Conservation (phyloP, 2,113 vertebrate species). For the Capreolus pygargus region DNA sequence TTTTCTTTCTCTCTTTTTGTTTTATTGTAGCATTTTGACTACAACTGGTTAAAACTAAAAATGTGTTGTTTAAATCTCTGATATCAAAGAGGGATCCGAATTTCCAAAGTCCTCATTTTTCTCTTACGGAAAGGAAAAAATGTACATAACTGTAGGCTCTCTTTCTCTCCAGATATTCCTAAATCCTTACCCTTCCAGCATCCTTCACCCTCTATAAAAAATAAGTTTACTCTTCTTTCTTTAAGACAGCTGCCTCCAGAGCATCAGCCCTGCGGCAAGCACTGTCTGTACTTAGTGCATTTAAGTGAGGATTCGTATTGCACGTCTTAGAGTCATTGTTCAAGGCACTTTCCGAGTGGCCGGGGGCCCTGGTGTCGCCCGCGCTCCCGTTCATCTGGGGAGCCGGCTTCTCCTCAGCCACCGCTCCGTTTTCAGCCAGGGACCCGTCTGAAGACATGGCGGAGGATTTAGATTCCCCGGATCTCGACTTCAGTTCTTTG, state of each 20-base stretch:
- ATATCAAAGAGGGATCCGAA: conserved; percentile 93
- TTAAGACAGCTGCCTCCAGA: conserved; percentile 90
- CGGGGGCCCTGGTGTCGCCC: conserved; percentile 86
- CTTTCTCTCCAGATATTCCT: conserved; percentile 92
- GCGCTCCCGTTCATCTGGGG: conserved; percentile 89
- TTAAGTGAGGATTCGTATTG: conserved; percentile 97
- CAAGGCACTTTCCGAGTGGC: conserved; percentile 98
- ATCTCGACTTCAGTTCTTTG: conserved; percentile 90
- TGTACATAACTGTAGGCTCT: conserved; percentile 94
- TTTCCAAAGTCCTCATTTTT: conserved; percentile 92
- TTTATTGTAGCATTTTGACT: conserved; percentile 90
- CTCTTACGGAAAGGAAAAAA: conserved; percentile 94
- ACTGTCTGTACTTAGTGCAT: conserved; percentile 96
- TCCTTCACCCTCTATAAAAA: conserved; percentile 98
- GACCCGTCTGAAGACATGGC: conserved; percentile 85
- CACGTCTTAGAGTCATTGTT: conserved; percentile 97
- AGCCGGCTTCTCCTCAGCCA: conserved; percentile 85
- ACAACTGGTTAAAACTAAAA: conserved; percentile 92
- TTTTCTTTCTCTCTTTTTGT: conserved; percentile 84
- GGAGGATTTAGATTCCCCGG: conserved; percentile 86
- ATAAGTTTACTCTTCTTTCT: conserved; percentile 98
- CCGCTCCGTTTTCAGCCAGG: conserved; percentile 89
- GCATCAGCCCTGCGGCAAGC: conserved; percentile 89
- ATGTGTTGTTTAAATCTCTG: conserved; percentile 89
- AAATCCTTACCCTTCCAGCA: conserved; percentile 90